Evolutionary conservation across 1,140 invertebrate genomes (phyloP).

Genomic region (Globodera ellingtonae): DNA sequence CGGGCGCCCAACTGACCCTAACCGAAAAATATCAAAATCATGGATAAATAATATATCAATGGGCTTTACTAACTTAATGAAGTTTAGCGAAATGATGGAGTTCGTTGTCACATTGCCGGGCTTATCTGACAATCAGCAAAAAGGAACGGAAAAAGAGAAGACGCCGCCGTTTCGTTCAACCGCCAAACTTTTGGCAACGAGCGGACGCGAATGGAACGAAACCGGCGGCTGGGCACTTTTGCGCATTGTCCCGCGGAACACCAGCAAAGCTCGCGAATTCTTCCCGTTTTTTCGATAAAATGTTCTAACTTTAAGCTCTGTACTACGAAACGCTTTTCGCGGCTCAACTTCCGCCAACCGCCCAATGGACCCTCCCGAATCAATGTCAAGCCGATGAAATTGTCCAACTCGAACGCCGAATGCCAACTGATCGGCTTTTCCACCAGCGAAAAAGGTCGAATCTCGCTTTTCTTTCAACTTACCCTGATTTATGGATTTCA

Average conservation of each 20-base stretch:
- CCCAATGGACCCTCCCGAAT: not conserved
- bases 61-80: not conserved
- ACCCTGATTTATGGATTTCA: not conserved
- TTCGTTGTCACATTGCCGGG: conserved; percentile 1
- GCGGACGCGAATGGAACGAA: conserved; percentile 14
- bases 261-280: not conserved
- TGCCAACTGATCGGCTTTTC: conserved; percentile 34
- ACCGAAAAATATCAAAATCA: too few species aligned
- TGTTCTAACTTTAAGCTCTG: conserved; percentile 23
- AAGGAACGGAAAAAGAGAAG: not conserved
- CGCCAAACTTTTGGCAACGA: conserved; percentile 15
- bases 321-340: conserved; percentile 22
- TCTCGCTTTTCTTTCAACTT: not conserved
- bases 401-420: not conserved
- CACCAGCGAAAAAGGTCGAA: conserved; percentile 32
- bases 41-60: not conserved
- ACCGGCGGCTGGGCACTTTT: conserved; percentile 23
- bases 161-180: conserved; percentile 1
- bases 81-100: conserved; percentile 2
- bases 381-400: conserved; percentile 3
- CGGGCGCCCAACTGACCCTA: too few species aligned
- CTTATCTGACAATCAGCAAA: not conserved
- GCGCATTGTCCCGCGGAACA: conserved; percentile 29
- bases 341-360: conserved; percentile 27
- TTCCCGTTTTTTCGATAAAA: not conserved